phyloP scores from a whole-genome alignment of 1,140 invertebrate species.

The Temnothorax longispinosus region DNA sequence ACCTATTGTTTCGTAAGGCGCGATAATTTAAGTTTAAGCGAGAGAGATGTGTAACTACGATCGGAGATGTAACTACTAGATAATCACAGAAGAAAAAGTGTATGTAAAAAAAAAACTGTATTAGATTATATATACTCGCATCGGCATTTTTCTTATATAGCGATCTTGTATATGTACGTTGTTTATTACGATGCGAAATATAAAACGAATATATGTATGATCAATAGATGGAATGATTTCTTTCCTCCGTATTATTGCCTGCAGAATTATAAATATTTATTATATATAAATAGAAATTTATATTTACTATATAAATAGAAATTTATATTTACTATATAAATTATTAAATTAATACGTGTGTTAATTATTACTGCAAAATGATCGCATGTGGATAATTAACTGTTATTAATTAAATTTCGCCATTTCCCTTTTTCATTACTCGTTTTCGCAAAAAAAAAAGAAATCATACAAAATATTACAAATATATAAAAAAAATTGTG shows the following conservation, averaged over 20 bases:
- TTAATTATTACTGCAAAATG: not conserved
- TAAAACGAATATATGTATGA: slow-evolving; percentile 13
- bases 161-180: slow-evolving; percentile 41
- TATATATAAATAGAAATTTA: not conserved
- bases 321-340: not conserved
- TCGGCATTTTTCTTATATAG: slow-evolving; percentile 44
- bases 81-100: not conserved
- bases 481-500: not conserved
- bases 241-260: not conserved
- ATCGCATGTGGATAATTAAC: not conserved
- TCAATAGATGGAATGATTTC: not conserved
- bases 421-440: not conserved
- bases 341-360: not conserved
- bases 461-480: not conserved
- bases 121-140: slow-evolving; percentile 6
- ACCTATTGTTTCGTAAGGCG: slow-evolving; percentile 13
- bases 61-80: slow-evolving; percentile 4
- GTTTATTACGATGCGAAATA: slow-evolving; percentile 48
- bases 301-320: not conserved
- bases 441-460: not conserved
- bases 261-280: not conserved
- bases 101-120: slow-evolving; percentile 9
- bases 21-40: slow-evolving; percentile 18
- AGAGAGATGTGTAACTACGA: slow-evolving; percentile 16
- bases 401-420: not conserved